These are phyloP conservation scores for Leontocebus nigricollis DNA, from an alignment of 2,797 vertebrate genomes.

Conservation along the genomic window DNA sequence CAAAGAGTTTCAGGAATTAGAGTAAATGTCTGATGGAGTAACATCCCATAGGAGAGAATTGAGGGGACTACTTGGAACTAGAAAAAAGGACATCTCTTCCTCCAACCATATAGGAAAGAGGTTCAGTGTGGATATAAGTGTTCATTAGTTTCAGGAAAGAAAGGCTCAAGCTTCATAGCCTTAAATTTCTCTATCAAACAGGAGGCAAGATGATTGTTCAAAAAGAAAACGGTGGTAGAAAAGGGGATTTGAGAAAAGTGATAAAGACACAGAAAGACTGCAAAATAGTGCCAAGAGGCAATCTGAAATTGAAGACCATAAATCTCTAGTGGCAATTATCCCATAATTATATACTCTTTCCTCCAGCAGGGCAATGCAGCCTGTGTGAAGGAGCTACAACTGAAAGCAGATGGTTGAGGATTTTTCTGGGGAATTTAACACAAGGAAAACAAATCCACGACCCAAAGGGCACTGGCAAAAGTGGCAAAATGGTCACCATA, in stretches of 20 bases:
- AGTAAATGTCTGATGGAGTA: not conserved
- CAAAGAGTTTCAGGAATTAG: not conserved
- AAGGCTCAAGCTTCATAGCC: not conserved
- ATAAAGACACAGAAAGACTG: not conserved
- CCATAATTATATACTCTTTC: not conserved
- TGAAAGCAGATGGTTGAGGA: not conserved
- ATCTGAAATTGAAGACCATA: not conserved
- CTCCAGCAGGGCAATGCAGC: not conserved
- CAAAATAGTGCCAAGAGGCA: not conserved
- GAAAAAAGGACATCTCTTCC: not conserved
- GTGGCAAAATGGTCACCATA: conserved; percentile 3
- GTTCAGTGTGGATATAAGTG: not conserved
- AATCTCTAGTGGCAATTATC: not conserved
- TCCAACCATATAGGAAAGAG: not conserved
- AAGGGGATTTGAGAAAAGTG: conserved; percentile 17
- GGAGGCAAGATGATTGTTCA: not conserved
- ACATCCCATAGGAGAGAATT: not conserved
- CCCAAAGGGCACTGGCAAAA: not conserved
- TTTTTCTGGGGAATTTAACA: conserved; percentile 1
- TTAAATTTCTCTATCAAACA: conserved; percentile 33
- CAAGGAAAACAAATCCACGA: conserved; percentile 28
- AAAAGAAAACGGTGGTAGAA: not conserved
- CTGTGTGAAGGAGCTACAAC: not conserved
- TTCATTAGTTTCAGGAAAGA: not conserved
- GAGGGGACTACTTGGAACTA: not conserved